Conservation (phyloP, 2,113 vertebrate genomes). For the Corapipo altera region DNA sequence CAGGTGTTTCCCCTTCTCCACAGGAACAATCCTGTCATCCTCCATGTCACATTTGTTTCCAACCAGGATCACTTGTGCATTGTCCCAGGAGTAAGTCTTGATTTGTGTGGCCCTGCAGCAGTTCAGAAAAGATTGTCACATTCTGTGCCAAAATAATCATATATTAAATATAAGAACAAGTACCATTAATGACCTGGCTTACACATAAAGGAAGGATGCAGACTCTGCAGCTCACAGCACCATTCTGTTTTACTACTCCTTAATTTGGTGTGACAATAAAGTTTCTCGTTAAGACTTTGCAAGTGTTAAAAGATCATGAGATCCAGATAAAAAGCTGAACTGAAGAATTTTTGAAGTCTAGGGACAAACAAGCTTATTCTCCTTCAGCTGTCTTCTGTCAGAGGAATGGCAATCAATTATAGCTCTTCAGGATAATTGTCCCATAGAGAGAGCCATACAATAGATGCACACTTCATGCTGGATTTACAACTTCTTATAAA, state of each 20-base stretch:
- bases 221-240: not conserved
- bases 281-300: not conserved
- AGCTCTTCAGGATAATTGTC: not conserved
- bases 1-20: constrained; percentile 91
- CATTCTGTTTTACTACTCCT: not conserved
- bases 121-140: not conserved
- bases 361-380: not conserved
- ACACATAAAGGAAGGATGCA: not conserved
- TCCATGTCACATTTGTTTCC: constrained; percentile 99
- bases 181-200: not conserved
- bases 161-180: not conserved
- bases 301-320: not conserved
- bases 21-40: constrained; percentile 87
- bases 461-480: not conserved
- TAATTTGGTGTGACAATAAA: not conserved
- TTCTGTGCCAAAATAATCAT: not conserved
- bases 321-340: not conserved
- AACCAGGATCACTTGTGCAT: constrained; percentile 96
- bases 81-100: constrained; percentile 99
- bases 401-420: not conserved
- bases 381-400: not conserved
- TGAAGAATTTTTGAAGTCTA: not conserved
- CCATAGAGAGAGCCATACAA: not conserved
- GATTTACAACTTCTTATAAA: not conserved
- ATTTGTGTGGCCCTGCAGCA: constrained; percentile 93